Base-by-base conservation (phyloP, 2,113 vertebrate species). In the Channa argus region DNA sequence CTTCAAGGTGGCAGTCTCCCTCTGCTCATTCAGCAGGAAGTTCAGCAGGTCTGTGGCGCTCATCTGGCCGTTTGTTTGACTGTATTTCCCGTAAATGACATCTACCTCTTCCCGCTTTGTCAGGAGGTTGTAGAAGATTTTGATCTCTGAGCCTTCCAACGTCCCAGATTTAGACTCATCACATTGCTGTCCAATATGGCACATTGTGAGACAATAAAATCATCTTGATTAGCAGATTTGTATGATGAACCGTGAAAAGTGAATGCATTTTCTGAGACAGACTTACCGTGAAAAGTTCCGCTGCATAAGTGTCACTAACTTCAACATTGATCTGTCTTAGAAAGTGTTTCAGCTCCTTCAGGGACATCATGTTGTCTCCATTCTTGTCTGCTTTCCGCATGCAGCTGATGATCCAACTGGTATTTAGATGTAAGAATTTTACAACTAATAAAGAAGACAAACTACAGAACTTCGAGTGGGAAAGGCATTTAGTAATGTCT, bases 301-400 rank as follows among this genome's bases (percentile, higher is more conserved):
- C 88, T 7, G 97, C 97, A 0, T 99, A 98, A n/a, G 64, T 74
- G 72, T 99, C 96, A 0, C 94, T 91, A 0, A 97, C 93, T 52
- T 97, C 93, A 3, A 99, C 84, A 78, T 99, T 99, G 67, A 99
- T 94, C 84, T 99, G 93, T 58, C 94, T 93, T 87, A 99, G 87
- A 83, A 99, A 99, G 77, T 94, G 74, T 86, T 98, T 97, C 63
- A 99, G 84, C 85, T 99, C 98, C 77, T 98, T 98, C 76, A 99
- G 93, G 63, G 84, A 95, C 97, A 99, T 98, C 88, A 94, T 96
- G 89, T 98, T 97, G 94, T 99, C 98, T 1, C 92, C 90, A 69
- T 99, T 97, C 80, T 97, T 97, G 89, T 99, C 98, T 8, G 97
- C 97, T 85, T 98, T 99, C 5, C 95, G 71, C 89, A 99, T 95